phyloP scores from a whole-genome alignment of 2,888 invertebrate genomes.

The Invenusta paracnida region DNA sequence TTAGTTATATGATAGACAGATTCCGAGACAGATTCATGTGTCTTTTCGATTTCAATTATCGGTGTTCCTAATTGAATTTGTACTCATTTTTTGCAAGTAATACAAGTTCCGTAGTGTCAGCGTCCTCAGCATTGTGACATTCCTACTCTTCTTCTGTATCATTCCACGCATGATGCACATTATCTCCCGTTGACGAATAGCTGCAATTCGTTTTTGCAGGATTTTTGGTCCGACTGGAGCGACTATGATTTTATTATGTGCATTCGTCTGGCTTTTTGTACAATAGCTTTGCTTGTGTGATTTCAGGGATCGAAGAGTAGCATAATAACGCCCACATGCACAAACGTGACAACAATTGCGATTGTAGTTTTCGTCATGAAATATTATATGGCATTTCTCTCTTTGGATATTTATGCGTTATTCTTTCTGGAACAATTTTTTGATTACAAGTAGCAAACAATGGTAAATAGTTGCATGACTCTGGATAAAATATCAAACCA shows the following conservation, averaged over 20 bases:
- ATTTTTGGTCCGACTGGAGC: neutral
- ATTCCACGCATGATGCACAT: neutral
- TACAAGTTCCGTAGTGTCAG: no score
- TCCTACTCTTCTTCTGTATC: neutral
- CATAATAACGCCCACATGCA: neutral
- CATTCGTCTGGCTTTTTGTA: no score
- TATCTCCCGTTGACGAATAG: neutral
- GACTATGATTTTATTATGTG: neutral
- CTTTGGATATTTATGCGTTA: neutral
- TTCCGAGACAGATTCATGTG: no score
- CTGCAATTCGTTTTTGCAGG: constrained; percentile 1
- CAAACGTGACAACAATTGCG: neutral
- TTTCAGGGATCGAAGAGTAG: neutral
- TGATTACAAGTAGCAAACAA: no score
- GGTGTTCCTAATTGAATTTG: no score
- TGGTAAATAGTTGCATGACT: neutral
- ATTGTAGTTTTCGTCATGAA: neutral
- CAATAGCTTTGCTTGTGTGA: neutral
- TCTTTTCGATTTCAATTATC: no score
- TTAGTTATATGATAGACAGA: no score
- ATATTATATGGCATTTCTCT: neutral
- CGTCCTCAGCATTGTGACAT: neutral
- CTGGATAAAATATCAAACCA: neutral
- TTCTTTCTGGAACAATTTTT: neutral
- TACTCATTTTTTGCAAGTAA: no score